Base-by-base conservation (phyloP, 1,140 invertebrate genomes). In the Tetramorium parvispinum region DNA sequence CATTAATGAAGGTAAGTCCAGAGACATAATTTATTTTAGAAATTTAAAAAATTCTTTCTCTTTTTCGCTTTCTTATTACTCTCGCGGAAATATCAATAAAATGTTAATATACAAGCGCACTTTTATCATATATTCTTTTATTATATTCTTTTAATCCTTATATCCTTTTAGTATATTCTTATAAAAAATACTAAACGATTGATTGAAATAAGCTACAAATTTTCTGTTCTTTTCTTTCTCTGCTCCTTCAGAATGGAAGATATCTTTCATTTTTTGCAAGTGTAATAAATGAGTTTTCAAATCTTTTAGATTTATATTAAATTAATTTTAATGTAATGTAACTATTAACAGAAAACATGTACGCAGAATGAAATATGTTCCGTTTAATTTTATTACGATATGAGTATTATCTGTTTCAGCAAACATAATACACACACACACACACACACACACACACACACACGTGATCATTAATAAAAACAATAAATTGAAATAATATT, bases 1-100 rank as follows among this genome's bases (percentile, higher is more conserved):
- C 96, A 18, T 93, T 97, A 66, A 97, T 97, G 96, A 97, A 97
- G 96, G 97, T 97, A 95, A 91, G 94, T 93, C 13, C 1, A 32
- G 3, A 65, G 1, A 24, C 13, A 85, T 46, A 37, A 53, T 21
- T 43, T 6, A 53, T 43, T 37, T 0, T 49, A 53, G 8, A 53
- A 24, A 61, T 5, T n/a, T 27, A n/a, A 32, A 37, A 43, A 10
- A 11, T 27, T 61, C 21, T 59, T 5, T 24, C 21, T 59, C 21
- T 57, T 21, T 51, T 4, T 51, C 0, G 0, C 11, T 13, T 6
- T 18, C 3, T 51, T 59, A 0, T 59, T 13, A 1, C 11, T 59
- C 55, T 59, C 21, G 4, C n/a, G 24, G 16, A 0, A 51, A 51
- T 16, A 51, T 51, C 0, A 51, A 18, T n/a, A 63, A 32, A 63